phyloP scores from a whole-genome alignment of 2,113 vertebrate species.

The Onychostruthus taczanowskii region DNA sequence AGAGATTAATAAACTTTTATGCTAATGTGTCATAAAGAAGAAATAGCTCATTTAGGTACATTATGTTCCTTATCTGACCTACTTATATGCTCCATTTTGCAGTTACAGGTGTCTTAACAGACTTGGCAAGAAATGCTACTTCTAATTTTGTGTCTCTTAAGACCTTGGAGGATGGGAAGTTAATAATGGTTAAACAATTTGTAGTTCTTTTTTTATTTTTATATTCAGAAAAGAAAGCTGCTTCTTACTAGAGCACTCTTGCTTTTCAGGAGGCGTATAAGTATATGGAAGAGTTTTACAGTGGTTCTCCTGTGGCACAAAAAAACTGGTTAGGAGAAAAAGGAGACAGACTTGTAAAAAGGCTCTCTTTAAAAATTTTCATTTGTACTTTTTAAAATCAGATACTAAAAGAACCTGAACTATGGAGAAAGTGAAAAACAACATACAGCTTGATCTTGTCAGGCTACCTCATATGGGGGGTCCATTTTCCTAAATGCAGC shows the following conservation, averaged over 20 bases:
- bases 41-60: neutral
- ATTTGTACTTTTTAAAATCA: neutral
- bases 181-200: neutral
- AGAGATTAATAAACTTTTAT: constrained; percentile 13
- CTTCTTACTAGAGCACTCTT: neutral
- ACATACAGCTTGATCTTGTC: neutral
- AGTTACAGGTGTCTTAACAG: neutral
- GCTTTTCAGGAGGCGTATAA: neutral
- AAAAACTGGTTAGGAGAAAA: neutral
- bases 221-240: neutral
- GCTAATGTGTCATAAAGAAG: neutral
- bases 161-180: neutral
- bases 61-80: constrained; percentile 37
- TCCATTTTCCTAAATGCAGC: neutral
- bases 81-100: neutral
- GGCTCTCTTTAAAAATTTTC: neutral
- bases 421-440: neutral
- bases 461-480: neutral
- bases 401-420: neutral
- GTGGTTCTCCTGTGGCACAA: neutral
- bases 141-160: neutral
- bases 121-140: neutral
- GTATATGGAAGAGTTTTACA: neutral
- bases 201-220: neutral
- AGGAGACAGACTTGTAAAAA: neutral